These are phyloP conservation scores for Falco columbarius DNA, from an alignment of 2,797 vertebrate species.

Conservation along the genomic window DNA sequence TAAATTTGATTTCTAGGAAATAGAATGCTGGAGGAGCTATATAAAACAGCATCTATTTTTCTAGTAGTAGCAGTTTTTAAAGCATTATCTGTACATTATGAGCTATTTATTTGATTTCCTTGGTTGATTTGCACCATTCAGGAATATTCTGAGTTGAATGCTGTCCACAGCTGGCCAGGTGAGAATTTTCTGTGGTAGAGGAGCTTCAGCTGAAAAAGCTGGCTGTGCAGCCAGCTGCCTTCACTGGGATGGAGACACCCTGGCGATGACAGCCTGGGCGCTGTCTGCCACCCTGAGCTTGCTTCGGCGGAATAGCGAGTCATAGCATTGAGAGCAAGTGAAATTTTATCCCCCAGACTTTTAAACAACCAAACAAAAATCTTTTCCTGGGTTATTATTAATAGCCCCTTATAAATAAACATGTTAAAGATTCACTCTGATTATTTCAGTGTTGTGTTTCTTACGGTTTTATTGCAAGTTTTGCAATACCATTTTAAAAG, in stretches of 20 bases:
- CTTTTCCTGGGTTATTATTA: neutral
- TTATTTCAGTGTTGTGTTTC: neutral
- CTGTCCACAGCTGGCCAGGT: neutral
- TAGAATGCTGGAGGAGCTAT: neutral
- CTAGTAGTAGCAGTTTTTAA: neutral
- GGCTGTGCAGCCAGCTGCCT: neutral
- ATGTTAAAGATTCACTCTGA: neutral
- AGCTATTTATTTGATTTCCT: neutral
- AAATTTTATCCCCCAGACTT: neutral
- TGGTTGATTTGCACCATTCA: neutral
- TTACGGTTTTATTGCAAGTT: neutral
- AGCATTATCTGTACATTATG: neutral
- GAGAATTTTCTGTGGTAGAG: neutral
- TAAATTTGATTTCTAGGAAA: neutral
- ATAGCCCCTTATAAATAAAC: neutral
- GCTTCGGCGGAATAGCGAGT: neutral
- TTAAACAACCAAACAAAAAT: neutral
- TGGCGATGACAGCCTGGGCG: neutral
- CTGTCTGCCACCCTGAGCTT: neutral
- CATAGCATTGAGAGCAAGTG: neutral
- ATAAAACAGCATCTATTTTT: neutral
- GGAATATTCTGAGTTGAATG: neutral
- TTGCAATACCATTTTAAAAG: neutral
- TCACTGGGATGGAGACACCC: rapidly evolving
- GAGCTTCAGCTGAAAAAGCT: neutral